phyloP scores from a whole-genome alignment of 2,888 invertebrate species.

The Thelaira solivaga region DNA sequence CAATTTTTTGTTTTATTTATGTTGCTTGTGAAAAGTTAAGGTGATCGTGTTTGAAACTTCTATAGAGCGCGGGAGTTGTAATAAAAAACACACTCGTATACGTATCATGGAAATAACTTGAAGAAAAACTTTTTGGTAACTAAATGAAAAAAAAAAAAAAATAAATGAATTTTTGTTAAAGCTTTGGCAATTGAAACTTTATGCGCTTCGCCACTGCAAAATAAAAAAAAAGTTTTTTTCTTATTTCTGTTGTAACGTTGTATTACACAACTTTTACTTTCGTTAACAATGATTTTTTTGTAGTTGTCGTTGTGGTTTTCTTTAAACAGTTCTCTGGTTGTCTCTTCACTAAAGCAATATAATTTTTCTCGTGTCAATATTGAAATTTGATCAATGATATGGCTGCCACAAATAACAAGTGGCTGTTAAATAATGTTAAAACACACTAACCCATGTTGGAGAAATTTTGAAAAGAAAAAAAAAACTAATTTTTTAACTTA shows the following conservation, averaged over 20 bases:
- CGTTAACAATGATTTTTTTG: not conserved
- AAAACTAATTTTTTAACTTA: not conserved
- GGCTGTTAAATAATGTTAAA: conserved; percentile 22
- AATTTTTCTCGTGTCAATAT: conserved; percentile 46
- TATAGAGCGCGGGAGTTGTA: conserved; percentile 55
- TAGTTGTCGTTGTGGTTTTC: not conserved
- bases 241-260: not conserved
- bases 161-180: conserved; percentile 41
- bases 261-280: conserved; percentile 58
- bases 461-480: not conserved
- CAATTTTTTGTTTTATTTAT: not conserved
- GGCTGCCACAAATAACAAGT: conserved; percentile 39
- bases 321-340: too few species aligned
- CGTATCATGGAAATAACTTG: conserved; percentile 12
- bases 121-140: not conserved
- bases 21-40: conserved; percentile 15
- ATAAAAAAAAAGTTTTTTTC: not conserved
- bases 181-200: conserved; percentile 46
- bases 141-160: conserved; percentile 8
- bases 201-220: conserved; percentile 17
- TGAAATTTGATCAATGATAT: conserved; percentile 55
- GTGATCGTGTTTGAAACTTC: conserved; percentile 45
- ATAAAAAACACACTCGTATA: not conserved
- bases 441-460: not conserved
- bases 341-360: conserved; percentile 6